Base-by-base conservation (phyloP, 2,888 invertebrate genomes). In the Andrena marginata region DNA sequence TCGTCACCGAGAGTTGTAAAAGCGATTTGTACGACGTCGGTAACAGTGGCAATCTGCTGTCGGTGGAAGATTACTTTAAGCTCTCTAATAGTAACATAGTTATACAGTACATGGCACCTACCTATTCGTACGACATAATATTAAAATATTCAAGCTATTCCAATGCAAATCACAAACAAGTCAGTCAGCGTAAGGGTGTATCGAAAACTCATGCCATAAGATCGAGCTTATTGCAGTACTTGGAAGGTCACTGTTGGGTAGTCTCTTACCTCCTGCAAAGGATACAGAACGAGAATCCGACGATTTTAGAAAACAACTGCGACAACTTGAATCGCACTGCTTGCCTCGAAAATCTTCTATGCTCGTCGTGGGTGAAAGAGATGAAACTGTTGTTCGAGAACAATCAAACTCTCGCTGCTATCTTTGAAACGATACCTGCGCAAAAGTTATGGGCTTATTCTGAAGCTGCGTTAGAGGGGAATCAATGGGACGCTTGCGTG, bases 181-280 rank as follows among this genome's bases (percentile, higher is more conserved):
- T 60, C 29, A 62, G 74, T 60, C 42, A 33, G 2, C 31, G 54
- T 10, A 81, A 72, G 6, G 73, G 54, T 59, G 13, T 33, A 48
- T 85, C 85, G 79, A 56, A 81, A 63, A 68, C 23, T 72, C 56
- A 64, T 5, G 63, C 33, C 4, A 80, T 92, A 13, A 88, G 90
- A 23, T 95, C 96, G 0, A 95, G 95, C 77, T 95, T 96, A 70
- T 94, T 96, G 26, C 95, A 95, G 2, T 97, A 96, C 89, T 94
- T 97, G 2, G 95, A 96, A 72, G 94, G 95, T 62, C 95, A 96
- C 84, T 96, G 96, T 89, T 96, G 97, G 96, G 94, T 97, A 0
- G 91, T 97, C 60, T 96, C 96, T 0, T 96, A 96, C 90, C 95
- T 97, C n/a, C 95, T 97, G 33, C 96, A 95, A 88, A 95, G 96